These are phyloP conservation scores for Cairina moschata DNA, from an alignment of 2,113 vertebrate species.

Conservation along the genomic window DNA sequence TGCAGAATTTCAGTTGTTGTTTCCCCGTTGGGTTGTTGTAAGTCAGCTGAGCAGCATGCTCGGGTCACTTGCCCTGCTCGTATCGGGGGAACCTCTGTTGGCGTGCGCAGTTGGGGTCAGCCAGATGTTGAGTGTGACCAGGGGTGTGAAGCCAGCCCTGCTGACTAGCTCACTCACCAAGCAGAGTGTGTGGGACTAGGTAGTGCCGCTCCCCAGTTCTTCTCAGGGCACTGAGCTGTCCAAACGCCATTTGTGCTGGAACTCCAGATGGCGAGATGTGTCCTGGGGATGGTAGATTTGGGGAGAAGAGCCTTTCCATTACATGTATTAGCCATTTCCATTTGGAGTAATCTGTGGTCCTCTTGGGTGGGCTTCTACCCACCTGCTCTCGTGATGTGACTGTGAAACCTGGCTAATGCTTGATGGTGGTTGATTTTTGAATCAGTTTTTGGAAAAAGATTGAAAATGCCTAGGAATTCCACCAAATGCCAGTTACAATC, in stretches of 20 bases:
- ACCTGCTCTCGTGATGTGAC: background rate
- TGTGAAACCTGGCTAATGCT: background rate
- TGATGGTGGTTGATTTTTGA: slow-evolving; percentile 6
- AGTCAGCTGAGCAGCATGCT: background rate
- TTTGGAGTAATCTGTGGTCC: background rate
- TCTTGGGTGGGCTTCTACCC: background rate
- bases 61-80: background rate
- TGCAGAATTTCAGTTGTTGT: background rate
- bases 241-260: fast-evolving
- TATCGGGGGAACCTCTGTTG: background rate
- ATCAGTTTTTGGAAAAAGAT: background rate
- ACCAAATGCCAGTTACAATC: slow-evolving; percentile 12
- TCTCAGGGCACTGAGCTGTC: fast-evolving
- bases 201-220: background rate
- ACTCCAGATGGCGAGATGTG: background rate
- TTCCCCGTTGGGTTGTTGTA: background rate
- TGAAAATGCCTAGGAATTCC: background rate
- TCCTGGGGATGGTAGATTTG: background rate
- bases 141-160: background rate
- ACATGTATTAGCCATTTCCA: background rate
- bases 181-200: background rate
- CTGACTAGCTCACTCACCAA: fast-evolving
- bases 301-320: background rate
- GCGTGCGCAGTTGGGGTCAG: background rate
- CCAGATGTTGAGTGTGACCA: background rate